Conservation (phyloP, 2,888 invertebrate genomes). For the Sinhomidia bicolor region DNA sequence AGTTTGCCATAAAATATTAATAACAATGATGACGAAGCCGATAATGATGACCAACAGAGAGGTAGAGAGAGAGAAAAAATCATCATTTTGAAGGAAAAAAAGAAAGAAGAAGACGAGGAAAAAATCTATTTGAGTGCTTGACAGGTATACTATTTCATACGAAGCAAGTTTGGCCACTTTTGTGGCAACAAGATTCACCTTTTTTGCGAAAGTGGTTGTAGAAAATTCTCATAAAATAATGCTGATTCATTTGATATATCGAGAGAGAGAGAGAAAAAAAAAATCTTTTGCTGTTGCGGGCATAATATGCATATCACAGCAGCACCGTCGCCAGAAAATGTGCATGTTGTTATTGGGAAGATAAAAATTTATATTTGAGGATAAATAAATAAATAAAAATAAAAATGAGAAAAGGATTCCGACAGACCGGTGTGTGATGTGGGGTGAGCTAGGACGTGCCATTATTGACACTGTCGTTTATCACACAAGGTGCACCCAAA, state of each 20-base stretch:
- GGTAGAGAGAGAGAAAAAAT: constrained; percentile 31
- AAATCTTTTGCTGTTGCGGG: neutral
- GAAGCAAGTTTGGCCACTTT: constrained; percentile 69
- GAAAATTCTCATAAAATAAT: constrained; percentile 58
- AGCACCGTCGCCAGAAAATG: neutral
- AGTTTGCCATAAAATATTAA: constrained; percentile 48
- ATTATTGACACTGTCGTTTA: constrained; percentile 28
- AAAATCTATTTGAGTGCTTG: constrained; percentile 60
- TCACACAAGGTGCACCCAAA: constrained; percentile 23
- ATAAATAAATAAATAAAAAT: neutral
- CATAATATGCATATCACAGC: neutral
- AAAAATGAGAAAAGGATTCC: neutral
- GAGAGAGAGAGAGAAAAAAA: constrained; percentile 6
- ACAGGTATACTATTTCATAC: constrained; percentile 61
- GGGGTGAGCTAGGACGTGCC: constrained; percentile 13
- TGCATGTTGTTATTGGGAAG: neutral
- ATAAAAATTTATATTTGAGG: neutral
- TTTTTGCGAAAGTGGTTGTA: constrained; percentile 59
- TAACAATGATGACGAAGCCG: constrained; percentile 24
- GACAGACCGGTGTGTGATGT: neutral
- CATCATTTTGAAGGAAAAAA: constrained; percentile 9
- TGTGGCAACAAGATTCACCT: constrained; percentile 52
- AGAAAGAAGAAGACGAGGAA: neutral
- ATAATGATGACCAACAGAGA: constrained; percentile 19
- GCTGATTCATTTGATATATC: constrained; percentile 20